A percentile compares a stretch with the other conserved stretches of the same genome.
Evolutionary conservation across 2,113 vertebrate species (phyloP).

Genomic region (Empidonax traillii): DNA sequence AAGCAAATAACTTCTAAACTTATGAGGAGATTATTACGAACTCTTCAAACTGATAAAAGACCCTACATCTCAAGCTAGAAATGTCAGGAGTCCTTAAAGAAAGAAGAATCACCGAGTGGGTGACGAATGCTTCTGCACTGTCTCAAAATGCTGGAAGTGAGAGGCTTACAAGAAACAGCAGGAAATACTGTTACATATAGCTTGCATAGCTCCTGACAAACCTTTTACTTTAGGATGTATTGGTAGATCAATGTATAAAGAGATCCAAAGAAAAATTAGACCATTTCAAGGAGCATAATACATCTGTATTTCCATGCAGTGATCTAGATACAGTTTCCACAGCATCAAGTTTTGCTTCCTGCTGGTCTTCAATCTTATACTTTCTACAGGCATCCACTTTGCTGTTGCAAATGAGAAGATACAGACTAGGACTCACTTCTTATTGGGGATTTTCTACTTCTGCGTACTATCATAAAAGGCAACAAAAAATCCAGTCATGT

Average conservation of each 20-base stretch:
- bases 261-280: neutral
- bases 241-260: neutral
- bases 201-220: neutral
- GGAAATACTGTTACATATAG: neutral
- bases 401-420: neutral
- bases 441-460: neutral
- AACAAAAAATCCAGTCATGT: neutral
- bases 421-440: neutral
- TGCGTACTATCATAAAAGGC: accelerated
- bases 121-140: neutral
- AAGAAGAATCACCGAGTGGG: neutral
- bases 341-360: neutral
- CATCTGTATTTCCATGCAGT: neutral
- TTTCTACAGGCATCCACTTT: neutral
- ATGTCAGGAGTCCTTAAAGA: neutral
- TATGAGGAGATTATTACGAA: neutral
- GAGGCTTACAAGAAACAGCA: neutral
- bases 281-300: neutral
- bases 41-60: neutral
- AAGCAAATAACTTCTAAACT: neutral
- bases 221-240: neutral
- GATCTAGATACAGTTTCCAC: neutral
- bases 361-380: neutral
- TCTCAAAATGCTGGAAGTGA: neutral
- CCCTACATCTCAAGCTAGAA: neutral